Evolutionary conservation across 1,140 invertebrate genomes (phyloP), one percentile per base, ranked within the genome.

Genomic region (Drosophila fuyamai): DNA sequence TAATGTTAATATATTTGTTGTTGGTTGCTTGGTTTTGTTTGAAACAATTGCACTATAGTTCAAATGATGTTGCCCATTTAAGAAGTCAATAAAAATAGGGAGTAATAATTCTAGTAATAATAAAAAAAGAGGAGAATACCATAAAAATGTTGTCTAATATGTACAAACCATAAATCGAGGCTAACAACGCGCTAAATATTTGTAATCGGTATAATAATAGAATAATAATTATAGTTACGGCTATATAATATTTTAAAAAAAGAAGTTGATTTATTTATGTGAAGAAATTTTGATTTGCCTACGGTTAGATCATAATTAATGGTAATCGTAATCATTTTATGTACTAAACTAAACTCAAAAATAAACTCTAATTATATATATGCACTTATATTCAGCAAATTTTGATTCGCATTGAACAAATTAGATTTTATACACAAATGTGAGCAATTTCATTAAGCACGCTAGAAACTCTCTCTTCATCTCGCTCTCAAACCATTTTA

Each of bases 21-120:
- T 79, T 68, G 60, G 78, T 77, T 75, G 54, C 67, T 76, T 76
- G 51, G 76, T 78, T 82, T 86, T 86, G 82, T 89, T 89, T 89
- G 80, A 89, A 89, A 89, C 84, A 89, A 89, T 89, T 89, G 84
- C 84, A 89, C 84, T 89, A 89, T 89, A 89, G 82, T 88, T 89
- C 84, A 89, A 88, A 88, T 89, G 72, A 71, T 88, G 67, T 88
- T 88, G 84, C 84, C 83, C 83, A 88, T 89, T 89, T 50, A 71
- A 71, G 66, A 71, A 71, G 66, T 71, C 65, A 68, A 68, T 66
- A 50, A 71, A 71, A 70, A 71, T 71, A 71, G 51, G 47, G 65
- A 46, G 54, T 81, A 73, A 81, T 72, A 81, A 81, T 58, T 63
- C 60, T 65, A 67, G 53, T 59, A 73, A 66, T 82, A 82, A 68